These are phyloP conservation scores for Eilema griseolum DNA, from an alignment of 2,888 invertebrate genomes.

Conservation along the genomic window DNA sequence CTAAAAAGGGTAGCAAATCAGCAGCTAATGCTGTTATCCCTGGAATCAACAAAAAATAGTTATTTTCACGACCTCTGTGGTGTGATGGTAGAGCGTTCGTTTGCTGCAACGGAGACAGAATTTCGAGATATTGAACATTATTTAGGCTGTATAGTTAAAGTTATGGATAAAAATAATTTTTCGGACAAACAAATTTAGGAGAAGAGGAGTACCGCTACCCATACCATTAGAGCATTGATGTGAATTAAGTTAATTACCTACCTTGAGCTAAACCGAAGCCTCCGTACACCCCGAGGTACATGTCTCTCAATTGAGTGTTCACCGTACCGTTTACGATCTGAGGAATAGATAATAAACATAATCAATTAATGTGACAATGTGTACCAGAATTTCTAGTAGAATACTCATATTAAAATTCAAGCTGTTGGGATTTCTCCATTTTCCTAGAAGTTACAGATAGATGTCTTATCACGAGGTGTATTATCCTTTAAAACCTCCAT, in stretches of 20 bases:
- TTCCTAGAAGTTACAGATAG: no score
- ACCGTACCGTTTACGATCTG: constrained; percentile 84
- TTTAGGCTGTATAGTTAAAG: no score
- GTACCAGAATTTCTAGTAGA: no score
- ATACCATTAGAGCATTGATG: not conserved
- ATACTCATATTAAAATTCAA: not conserved
- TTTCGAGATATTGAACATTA: not conserved
- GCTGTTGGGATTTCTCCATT: no score
- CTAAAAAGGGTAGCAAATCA: constrained; percentile 90
- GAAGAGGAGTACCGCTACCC: not conserved
- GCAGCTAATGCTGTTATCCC: constrained; percentile 89
- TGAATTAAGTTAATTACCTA: constrained; percentile 87
- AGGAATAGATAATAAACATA: not conserved
- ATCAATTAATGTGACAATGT: not conserved
- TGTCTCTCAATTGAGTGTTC: constrained; percentile 88
- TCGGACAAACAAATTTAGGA: not conserved
- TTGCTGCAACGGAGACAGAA: not conserved
- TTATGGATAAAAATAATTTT: not conserved
- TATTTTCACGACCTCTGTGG: not conserved
- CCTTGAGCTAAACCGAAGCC: constrained; percentile 96
- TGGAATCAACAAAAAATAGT: constrained; percentile 76
- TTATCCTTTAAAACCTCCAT: no score
- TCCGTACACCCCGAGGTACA: constrained; percentile 96
- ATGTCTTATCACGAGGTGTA: no score
- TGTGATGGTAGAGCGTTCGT: not conserved